These are phyloP conservation scores for Phthorimaea operculella DNA, from an alignment of 1,140 invertebrate species.

Conservation along the genomic window DNA sequence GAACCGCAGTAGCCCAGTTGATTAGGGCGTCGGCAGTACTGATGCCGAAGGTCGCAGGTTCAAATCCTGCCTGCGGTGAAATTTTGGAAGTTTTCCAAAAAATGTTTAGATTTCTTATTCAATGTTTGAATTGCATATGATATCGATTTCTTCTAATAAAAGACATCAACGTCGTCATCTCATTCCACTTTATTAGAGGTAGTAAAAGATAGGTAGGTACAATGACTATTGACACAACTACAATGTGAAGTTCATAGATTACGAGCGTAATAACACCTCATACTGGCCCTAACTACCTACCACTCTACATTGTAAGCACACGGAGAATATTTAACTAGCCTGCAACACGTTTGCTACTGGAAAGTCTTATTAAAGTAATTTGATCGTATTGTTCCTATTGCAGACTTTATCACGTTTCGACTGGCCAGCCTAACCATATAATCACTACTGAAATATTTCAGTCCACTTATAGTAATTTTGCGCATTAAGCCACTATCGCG, in stretches of 20 bases:
- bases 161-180: neutral
- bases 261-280: neutral
- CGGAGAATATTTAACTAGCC: neutral
- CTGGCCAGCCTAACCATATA: slow-evolving; percentile 23
- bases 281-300: neutral
- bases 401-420: slow-evolving; percentile 19
- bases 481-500: slow-evolving; percentile 45
- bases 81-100: too few relatives aligned
- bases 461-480: slow-evolving; percentile 42
- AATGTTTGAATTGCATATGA: neutral
- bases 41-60: too few relatives aligned
- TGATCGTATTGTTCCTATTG: slow-evolving; percentile 17
- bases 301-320: neutral
- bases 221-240: neutral
- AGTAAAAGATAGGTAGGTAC: too few relatives aligned
- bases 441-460: slow-evolving; percentile 36
- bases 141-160: neutral
- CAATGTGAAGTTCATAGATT: neutral
- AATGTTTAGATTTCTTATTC: neutral
- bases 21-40: too few relatives aligned
- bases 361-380: slow-evolving; percentile 8
- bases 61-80: too few relatives aligned
- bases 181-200: neutral
- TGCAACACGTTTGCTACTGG: slow-evolving; percentile 15
- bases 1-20: too few relatives aligned